A percentile compares a stretch with the other conserved stretches of the same genome.
Evolutionary conservation across 1,140 invertebrate genomes (phyloP).

Genomic region (Neocloeon triangulifer): DNA sequence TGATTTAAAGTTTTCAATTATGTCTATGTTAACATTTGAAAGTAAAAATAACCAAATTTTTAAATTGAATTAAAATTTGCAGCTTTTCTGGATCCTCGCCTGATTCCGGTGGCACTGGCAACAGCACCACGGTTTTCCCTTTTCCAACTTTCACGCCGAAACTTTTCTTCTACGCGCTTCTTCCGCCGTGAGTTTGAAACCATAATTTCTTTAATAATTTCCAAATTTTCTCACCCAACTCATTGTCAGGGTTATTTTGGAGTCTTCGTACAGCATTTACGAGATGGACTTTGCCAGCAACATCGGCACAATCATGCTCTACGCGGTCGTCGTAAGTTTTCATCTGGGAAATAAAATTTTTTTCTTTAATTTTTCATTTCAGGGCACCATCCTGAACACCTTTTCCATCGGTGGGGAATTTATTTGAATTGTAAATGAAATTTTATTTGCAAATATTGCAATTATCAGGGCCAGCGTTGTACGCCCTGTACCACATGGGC

Average conservation of each 20-base stretch:
- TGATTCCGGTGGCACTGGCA: too few species aligned
- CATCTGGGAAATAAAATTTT: too few species aligned
- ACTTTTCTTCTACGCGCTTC: constrained; percentile 18
- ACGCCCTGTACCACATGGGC: constrained; percentile 21
- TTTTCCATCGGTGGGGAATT: constrained; percentile 24
- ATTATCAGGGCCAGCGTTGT: constrained; percentile 15
- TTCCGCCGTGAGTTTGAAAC: constrained; percentile 21
- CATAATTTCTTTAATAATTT: neutral
- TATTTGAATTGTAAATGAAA: too few species aligned
- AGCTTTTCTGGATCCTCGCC: too few species aligned
- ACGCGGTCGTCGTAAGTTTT: constrained; percentile 36
- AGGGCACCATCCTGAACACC: constrained; percentile 33
- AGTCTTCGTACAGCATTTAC: constrained; percentile 33
- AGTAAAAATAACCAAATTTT: too few species aligned
- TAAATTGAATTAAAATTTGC: too few species aligned
- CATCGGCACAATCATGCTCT: constrained; percentile 30
- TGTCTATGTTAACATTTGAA: too few species aligned
- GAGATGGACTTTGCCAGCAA: constrained; percentile 32
- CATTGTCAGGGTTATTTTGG: constrained; percentile 28
- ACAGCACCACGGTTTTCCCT: neutral
- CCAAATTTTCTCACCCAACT: constrained; percentile 3
- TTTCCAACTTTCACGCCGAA: constrained; percentile 13
- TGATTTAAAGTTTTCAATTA: too few species aligned
- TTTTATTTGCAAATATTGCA: neutral
- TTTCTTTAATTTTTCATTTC: too few species aligned